Base-by-base conservation (phyloP, 2,888 invertebrate species). In the Xanthia icteritia region DNA sequence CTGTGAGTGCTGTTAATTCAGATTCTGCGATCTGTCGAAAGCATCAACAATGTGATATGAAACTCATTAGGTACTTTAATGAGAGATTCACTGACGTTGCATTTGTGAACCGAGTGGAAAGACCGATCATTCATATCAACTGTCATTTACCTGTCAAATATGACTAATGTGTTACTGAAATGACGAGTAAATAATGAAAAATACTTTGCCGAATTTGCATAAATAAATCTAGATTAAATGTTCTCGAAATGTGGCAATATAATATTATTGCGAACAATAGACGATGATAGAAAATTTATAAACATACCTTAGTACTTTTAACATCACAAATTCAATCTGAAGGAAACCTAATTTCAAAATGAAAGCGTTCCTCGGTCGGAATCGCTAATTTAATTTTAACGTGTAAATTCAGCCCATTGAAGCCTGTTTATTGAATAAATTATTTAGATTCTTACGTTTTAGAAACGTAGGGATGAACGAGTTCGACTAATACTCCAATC, bases 381-480 rank as follows among this genome's bases (percentile, higher is more conserved):
- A 89, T 89, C 83, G 81, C 88, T 86, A 89, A 89, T 89, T 89
- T 86, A 86, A 89, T 89, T 89, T 89, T 87, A 89, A 89, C 88
- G 88, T 89, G 87, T 86, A 89, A 89, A 89, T 85, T 88, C 89
- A 84, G 84, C 79, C 88, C 81, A 86, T 89, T 89, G 87, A 86
- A 82, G 81, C 82, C 77, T 88, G 88, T 86, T 89, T 89, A 89
- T 89, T 89, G 89, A 89, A 89, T 89, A 89, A 89, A 86, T 89
- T 87, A 89, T 89, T 88, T 87, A 82, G 82, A 78, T 83, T 86
- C 86, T 81, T 76, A 86, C 85, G 76, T 88, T 89, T 87, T 82
- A 77, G 81, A 88, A 88, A 80, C 77, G 68, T 70, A 79, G 58
- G 76, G 76, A 82, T 80, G 68, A 83, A 73, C 65, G 66, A 60